Evolutionary conservation across 2,797 vertebrate genomes (phyloP), one percentile per base, ranked within the genome.

Genomic region (Lacerta bilineata): DNA sequence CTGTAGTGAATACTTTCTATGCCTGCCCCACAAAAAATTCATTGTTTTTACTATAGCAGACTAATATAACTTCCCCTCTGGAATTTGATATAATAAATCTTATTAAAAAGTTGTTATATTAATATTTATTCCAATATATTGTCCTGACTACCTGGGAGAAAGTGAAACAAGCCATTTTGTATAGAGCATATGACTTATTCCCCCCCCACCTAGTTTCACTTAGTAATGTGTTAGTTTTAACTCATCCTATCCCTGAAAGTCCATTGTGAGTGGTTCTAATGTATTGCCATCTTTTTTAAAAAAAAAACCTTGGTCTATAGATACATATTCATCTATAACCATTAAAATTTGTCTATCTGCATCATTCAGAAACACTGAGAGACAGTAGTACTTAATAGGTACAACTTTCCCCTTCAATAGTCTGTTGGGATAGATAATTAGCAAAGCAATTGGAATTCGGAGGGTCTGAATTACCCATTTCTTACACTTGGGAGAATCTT

Each of bases 391-490:
- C 15, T 68, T 18, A 83, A 27, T 46, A n/a, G 41, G 23, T 83
- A 46, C 43, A 9, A 2, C 23, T 13, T 33, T 78, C 4, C 41
- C 43, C 64, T 83, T 59, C 17, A 10, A n/a, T 36, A 18, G 5
- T 69, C 25, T 83, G 23, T 33, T 10, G 43, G 43, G 75, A 83
- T 79, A 25, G 64, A 25, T 71, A 29, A 84, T 71, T 79, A 78
- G 29, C 20, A 79, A 79, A 72, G 18, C 50, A 61, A 23, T 64
- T 74, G 59, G 50, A 72, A 85, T 66, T 23, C 13, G 36, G 36
- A 36, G n/a, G 5, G 29, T 85, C 68, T 80, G 76, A 89, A 74
- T 74, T 74, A 20, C 25, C 69, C 15, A 29, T 43, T 86, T 87
- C 17, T 13, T 74, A 74, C 9, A 55, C 59, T 64, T 88, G 18